phyloP scores from a whole-genome alignment of 1,140 invertebrate genomes.

The Drosophila auraria region DNA sequence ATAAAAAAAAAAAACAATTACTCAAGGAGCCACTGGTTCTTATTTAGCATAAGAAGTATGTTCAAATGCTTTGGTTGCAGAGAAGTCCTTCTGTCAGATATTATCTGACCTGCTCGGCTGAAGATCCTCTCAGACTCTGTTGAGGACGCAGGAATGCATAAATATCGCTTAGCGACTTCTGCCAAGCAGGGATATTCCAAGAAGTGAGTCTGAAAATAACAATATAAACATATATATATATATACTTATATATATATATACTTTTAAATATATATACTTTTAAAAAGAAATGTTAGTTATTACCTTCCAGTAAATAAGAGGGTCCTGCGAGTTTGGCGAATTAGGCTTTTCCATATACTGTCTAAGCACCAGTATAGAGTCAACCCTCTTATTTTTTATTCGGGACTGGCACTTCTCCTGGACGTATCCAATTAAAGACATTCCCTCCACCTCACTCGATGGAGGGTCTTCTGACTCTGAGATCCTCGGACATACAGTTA shows the following conservation, averaged over 20 bases:
- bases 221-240: not conserved
- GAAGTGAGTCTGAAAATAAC: not conserved
- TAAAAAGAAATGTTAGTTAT: not conserved
- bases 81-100: not conserved
- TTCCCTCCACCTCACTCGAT: not conserved
- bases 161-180: not conserved
- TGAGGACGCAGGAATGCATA: not conserved
- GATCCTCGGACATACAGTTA: not conserved
- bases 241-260: too few relatives aligned
- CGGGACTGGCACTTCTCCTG: not conserved
- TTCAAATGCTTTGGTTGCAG: not conserved
- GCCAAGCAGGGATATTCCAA: not conserved
- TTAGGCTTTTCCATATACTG: not conserved
- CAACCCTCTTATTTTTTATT: too few relatives aligned
- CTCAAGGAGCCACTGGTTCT: not conserved
- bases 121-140: not conserved
- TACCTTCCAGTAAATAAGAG: constrained; percentile 2
- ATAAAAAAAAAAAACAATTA: constrained; percentile 7
- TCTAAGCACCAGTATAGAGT: too few relatives aligned
- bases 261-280: too few relatives aligned
- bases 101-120: constrained; percentile 1
- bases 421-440: not conserved
- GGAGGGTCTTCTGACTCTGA: not conserved
- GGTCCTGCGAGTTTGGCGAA: not conserved
- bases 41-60: not conserved